These are phyloP conservation scores for Glaucopsyche alexis DNA, from an alignment of 2,888 invertebrate genomes.

Conservation along the genomic window DNA sequence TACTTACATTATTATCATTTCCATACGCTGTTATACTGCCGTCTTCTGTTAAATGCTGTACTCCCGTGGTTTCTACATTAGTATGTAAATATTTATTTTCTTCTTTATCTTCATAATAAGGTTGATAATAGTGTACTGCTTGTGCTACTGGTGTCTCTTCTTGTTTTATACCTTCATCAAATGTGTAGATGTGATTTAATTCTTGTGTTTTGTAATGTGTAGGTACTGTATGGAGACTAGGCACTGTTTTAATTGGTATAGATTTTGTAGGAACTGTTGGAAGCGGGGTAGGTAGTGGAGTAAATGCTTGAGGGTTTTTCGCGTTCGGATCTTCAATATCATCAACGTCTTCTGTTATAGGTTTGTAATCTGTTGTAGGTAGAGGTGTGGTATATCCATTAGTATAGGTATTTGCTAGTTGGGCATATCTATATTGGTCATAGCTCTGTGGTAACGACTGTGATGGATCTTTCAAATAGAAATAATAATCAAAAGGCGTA, in stretches of 20 bases:
- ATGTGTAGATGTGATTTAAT: constrained; percentile 51
- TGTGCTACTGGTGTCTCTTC: constrained; percentile 44
- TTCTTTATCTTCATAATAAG: constrained; percentile 40
- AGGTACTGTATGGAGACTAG: constrained; percentile 41
- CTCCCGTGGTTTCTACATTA: constrained; percentile 53
- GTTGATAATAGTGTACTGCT: constrained; percentile 50
- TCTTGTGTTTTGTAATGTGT: constrained; percentile 61
- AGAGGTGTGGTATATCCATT: constrained; percentile 47
- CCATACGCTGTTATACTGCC: constrained; percentile 66
- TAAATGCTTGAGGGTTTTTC: constrained; percentile 43
- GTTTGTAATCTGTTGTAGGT: constrained; percentile 59
- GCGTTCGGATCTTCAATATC: constrained; percentile 64
- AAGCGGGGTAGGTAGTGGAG: constrained; percentile 43
- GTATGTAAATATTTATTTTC: constrained; percentile 57
- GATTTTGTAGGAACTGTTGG: constrained; percentile 47
- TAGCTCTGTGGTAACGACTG: constrained; percentile 45
- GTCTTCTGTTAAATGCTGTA: constrained; percentile 64
- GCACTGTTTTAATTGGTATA: constrained; percentile 49
- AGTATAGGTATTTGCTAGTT: constrained; percentile 50
- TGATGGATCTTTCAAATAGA: constrained; percentile 58
- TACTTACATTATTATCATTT: constrained; percentile 63
- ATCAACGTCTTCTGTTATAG: constrained; percentile 68
- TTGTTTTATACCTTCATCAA: constrained; percentile 42
- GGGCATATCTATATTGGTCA: constrained; percentile 47
- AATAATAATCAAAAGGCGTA: constrained; percentile 62